Base-by-base conservation (phyloP, 2,888 invertebrate genomes). In the Rosalia funebris region DNA sequence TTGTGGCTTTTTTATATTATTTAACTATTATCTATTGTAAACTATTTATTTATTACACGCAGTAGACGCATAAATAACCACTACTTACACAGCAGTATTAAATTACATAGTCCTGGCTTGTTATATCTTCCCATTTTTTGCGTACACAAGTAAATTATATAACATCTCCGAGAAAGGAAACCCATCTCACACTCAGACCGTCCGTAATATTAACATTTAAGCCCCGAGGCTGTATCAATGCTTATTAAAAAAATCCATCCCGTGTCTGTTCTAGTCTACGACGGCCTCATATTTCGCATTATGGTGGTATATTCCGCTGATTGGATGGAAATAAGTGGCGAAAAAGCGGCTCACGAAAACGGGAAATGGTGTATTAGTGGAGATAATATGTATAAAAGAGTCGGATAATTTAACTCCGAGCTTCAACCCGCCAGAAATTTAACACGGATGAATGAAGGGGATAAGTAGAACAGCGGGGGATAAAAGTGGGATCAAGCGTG, bases 371-470 rank as follows among this genome's bases (percentile, higher is more conserved):
- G 57, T 47, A 65, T 65, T 50, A 62, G 57, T 34, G 59, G 55
- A 61, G 60, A 68, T 68, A 68, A 65, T 67, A 66, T 64, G 67
- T 69, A 63, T 62, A 59, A 64, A 63, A 69, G 66, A 61, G 66
- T 57, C 48, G 60, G 55, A 63, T 62, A 65, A 71, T 71, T 71
- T 70, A 65, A 62, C 67, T 60, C 62, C 53, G 59, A 62, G 61
- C 64, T 67, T 60, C 53, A 42, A 25, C 41, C 53, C 53, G 41
- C 53, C 50, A 36, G 62, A 62, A 70, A 71, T 74, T 75, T 75
- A 75, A 74, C 73, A 73, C 73, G 74, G 73, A 74, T 74, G 74
- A 75, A 75, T 75, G 75, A 75, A 75, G 67, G 71, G 73, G 73
- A 75, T 74, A 75, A 75, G 75, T 71, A 71, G 71, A 71, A 63